Evolutionary conservation across 2,888 invertebrate genomes (phyloP).

Genomic region (Hirtodrosophila trivittata): DNA sequence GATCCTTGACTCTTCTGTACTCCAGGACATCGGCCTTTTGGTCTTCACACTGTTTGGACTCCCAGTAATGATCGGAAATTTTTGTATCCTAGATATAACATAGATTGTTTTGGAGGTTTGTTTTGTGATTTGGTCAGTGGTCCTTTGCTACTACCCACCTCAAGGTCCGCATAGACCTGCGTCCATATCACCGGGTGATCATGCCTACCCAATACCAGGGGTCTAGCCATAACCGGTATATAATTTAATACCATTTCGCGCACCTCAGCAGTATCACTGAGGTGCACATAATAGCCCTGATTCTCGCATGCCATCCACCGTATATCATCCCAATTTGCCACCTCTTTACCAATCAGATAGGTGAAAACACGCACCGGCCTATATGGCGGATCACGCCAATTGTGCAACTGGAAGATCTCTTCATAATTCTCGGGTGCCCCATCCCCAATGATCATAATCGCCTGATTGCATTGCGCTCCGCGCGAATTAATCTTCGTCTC

Average conservation of each 20-base stretch:
- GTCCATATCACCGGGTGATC: constrained; percentile 98
- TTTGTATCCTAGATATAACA: constrained; percentile 89
- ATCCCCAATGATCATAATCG: constrained; percentile 99
- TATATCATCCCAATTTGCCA: constrained; percentile 95
- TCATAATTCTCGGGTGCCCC: constrained; percentile 97
- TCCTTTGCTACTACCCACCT: constrained; percentile 88
- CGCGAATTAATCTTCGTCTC: constrained; percentile 86
- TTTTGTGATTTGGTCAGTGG: constrained; percentile 16
- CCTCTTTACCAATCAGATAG: constrained; percentile 97
- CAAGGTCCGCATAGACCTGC: constrained; percentile 96
- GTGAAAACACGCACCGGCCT: constrained; percentile 98
- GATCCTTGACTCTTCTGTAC: constrained; percentile 84
- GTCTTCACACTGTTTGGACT: constrained; percentile 90
- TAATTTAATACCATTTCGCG: constrained; percentile 98
- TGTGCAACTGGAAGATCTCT: constrained; percentile 95
- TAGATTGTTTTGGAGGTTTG: constrained; percentile 24
- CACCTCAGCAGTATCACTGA: constrained; percentile 98
- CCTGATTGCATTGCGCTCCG: constrained; percentile 93
- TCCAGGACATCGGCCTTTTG: constrained; percentile 90
- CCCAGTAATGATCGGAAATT: constrained; percentile 96
- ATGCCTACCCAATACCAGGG: constrained; percentile 93
- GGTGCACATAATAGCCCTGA: constrained; percentile 97
- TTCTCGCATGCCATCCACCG: constrained; percentile 99
- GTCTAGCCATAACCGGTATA: constrained; percentile 97
- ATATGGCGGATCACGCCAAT: constrained; percentile 90